Evolutionary conservation across 2,113 vertebrate genomes (phyloP), one percentile per base, ranked within the genome.

Genomic region (Xiphophorus hellerii): DNA sequence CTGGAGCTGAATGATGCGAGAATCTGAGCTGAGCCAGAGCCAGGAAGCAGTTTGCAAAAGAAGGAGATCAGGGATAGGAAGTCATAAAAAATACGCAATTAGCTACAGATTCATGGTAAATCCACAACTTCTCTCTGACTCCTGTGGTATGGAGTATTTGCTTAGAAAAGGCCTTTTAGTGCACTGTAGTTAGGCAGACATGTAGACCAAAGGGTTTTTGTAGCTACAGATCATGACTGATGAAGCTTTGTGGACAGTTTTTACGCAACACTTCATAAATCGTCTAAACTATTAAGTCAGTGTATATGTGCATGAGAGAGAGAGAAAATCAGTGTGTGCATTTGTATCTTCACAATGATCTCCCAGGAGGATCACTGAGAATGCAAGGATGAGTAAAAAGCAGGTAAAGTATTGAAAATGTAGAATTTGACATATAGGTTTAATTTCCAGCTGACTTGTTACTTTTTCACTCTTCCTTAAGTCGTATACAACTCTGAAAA

Each of bases 41-140:
- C 66, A 66, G 74, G 62, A 70, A 66, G 75, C 71, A 87, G 76
- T 87, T 71, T 87, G 66, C 71, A 73, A 78, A 76, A 65, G 58
- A 72, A 69, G 61, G 75, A 80, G 54, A 86, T 74, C 77, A 75
- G 69, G 72, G 84, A 71, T 54, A 72, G 71, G 67, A 83, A 39
- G 25, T 15, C 82, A 83, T 82, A 82, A 88, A 86, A 83, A 87
- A 85, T 84, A 88, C 85, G 71, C 71, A 85, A 81, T 92, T 92
- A 90, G 82, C 79, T 77, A 51, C 80, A 88, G 80, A 89, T 83
- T 90, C 35, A 82, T 81, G 68, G 78, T 75, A 76, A 84, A 51
- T 80, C 80, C 64, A 76, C 75, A 86, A 87, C 84, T 71, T 80
- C 35, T 85, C 78, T 87, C 77, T 44, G 54, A 54, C 79, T 77